phyloP scores from a whole-genome alignment of 2,113 vertebrate species.

The Motacilla tschutschensis region DNA sequence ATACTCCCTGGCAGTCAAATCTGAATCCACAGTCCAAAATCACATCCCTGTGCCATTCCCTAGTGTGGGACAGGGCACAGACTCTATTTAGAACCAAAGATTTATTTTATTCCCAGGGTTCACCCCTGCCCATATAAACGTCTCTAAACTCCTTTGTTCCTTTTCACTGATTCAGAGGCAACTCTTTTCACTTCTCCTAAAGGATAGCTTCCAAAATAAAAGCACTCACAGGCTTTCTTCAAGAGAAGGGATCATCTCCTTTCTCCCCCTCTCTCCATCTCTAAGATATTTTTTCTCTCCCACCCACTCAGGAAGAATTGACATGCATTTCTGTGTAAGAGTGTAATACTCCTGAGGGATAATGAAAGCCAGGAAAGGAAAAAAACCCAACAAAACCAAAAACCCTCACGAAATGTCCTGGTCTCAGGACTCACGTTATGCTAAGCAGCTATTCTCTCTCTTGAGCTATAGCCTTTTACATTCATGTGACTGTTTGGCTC shows the following conservation, averaged over 20 bases:
- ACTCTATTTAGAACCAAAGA: not conserved
- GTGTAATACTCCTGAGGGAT: not conserved
- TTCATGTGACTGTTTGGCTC: not conserved
- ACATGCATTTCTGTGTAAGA: not conserved
- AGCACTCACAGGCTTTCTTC: not conserved
- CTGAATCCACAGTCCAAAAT: not conserved
- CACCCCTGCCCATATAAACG: not conserved
- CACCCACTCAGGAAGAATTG: not conserved
- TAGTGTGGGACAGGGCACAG: rapidly evolving
- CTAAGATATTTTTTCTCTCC: not conserved
- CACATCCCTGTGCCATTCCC: not conserved
- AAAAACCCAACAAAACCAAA: not conserved
- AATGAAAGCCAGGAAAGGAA: not conserved
- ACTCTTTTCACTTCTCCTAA: not conserved
- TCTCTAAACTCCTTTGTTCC: not conserved
- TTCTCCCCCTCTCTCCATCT: not conserved
- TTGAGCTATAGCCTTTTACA: not conserved
- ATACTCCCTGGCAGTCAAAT: not conserved
- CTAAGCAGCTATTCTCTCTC: not conserved
- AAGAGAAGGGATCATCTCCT: not conserved
- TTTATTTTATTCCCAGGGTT: not conserved
- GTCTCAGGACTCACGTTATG: not conserved
- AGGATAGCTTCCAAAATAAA: not conserved
- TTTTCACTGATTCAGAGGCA: not conserved
- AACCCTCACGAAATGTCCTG: not conserved